Evolutionary conservation across 2,113 vertebrate species (phyloP).

Genomic region (Pica pica): DNA sequence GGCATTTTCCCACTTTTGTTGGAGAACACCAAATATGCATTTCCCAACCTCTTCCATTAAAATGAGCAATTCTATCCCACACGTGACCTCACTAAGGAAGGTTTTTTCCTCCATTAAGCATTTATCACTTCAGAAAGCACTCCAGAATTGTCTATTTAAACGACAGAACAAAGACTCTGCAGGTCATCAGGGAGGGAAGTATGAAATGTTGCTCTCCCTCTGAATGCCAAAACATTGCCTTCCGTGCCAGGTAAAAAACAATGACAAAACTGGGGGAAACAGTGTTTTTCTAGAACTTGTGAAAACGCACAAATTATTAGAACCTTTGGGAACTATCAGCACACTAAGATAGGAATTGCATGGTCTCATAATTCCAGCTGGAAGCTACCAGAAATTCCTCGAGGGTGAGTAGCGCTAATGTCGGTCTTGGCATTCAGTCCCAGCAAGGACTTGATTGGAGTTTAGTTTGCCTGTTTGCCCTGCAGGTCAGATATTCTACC

Average conservation of each 20-base stretch:
- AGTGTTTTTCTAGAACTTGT: neutral
- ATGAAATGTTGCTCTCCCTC: conserved; percentile 2
- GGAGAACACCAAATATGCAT: neutral
- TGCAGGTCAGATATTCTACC: neutral
- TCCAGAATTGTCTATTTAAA: neutral
- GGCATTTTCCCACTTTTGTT: neutral
- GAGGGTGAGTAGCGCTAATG: neutral
- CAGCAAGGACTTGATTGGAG: neutral
- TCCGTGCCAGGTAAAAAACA: neutral
- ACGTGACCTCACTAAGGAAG: neutral
- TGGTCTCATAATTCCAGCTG: neutral
- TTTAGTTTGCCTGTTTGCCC: neutral
- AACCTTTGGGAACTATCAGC: neutral
- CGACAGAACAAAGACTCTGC: neutral
- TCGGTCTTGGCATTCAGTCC: neutral
- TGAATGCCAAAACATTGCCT: neutral
- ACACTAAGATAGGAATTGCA: neutral
- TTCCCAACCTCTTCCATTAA: neutral
- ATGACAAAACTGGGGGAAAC: conserved; percentile 14
- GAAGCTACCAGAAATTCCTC: neutral
- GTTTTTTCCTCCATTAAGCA: neutral
- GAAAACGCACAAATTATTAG: neutral
- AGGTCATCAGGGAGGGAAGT: neutral
- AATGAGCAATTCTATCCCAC: neutral
- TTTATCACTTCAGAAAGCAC: neutral